A percentile compares a stretch with the other conserved stretches of the same genome.
Conservation (phyloP, 1,140 invertebrate genomes). For the Pseudomyrmex dendroicus region DNA sequence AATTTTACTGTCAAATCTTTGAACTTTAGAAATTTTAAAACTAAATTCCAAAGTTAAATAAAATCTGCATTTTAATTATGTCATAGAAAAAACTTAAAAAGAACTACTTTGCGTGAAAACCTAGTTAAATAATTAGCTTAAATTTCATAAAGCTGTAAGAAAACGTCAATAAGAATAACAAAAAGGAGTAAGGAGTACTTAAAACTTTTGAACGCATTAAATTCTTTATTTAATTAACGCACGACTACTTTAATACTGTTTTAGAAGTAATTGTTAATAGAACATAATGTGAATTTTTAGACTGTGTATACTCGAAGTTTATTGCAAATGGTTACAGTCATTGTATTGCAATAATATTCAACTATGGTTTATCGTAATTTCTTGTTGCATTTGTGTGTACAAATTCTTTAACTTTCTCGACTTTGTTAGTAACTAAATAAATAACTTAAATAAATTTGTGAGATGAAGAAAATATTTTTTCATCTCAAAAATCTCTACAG, state of each 20-base stretch:
- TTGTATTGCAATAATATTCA: not conserved
- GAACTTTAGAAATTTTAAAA: not conserved
- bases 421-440: not conserved
- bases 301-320: constrained; percentile 10
- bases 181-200: not conserved
- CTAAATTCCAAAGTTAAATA: not conserved
- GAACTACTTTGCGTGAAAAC: not conserved
- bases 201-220: constrained; percentile 11
- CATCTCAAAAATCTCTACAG: not conserved
- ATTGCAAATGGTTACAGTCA: constrained; percentile 21
- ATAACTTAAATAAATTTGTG: not conserved
- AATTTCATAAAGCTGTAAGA: constrained; percentile 11
- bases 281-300: constrained; percentile 27
- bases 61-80: not conserved
- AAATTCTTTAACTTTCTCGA: not conserved
- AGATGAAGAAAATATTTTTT: not conserved
- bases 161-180: constrained; percentile 28
- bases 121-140: constrained; percentile 15
- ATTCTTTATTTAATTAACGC: constrained; percentile 45
- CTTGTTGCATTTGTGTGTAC: not conserved
- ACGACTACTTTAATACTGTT: constrained; percentile 9
- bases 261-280: constrained; percentile 66
- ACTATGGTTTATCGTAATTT: not conserved
- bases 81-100: not conserved
- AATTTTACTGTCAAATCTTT: not conserved